A percentile compares a stretch with the other conserved stretches of the same genome.
Conservation (phyloP, 2,888 invertebrate species). For the Torymus texanus region DNA sequence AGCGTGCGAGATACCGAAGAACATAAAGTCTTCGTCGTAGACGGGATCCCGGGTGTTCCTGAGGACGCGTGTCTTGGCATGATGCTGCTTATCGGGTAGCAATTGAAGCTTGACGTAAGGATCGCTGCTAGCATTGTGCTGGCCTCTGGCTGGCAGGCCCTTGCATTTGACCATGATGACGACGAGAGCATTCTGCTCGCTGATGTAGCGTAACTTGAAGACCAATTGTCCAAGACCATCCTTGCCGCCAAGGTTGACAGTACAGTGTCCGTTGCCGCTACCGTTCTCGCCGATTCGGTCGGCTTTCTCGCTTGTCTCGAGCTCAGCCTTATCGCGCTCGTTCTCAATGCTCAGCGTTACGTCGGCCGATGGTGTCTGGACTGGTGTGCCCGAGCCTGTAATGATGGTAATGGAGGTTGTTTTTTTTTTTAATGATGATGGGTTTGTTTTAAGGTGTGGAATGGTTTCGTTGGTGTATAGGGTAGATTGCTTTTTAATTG, state of each 20-base stretch:
- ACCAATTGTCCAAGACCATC: conserved; percentile 88
- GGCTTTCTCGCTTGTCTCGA: conserved; percentile 79
- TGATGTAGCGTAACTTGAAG: conserved; percentile 92
- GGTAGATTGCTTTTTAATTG: no score
- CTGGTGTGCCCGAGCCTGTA: conserved; percentile 66
- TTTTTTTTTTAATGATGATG: no score
- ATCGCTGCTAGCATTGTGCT: conserved; percentile 88
- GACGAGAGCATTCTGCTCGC: conserved; percentile 91
- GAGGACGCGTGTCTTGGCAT: conserved; percentile 96
- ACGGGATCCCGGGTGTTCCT: conserved; percentile 97
- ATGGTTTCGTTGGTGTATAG: no score
- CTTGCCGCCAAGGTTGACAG: conserved; percentile 77
- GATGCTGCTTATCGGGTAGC: conserved; percentile 97
- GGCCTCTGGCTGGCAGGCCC: conserved; percentile 90
- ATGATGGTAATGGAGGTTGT: no score
- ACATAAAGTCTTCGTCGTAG: conserved; percentile 99
- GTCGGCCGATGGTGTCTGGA: conserved; percentile 66
- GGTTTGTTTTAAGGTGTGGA: no score
- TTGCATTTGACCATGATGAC: conserved; percentile 94
- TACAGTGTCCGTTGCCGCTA: conserved; percentile 65
- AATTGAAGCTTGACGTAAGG: conserved; percentile 99
- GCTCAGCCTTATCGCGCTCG: conserved; percentile 78
- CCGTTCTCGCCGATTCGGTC: conserved; percentile 61
- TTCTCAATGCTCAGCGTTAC: conserved; percentile 73
- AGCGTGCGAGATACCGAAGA: conserved; percentile 93